Percentiles rank a stretch among this genome's conserved stretches.
Conservation (phyloP, 2,888 invertebrate species). For the Dolichopus griseipennis region DNA sequence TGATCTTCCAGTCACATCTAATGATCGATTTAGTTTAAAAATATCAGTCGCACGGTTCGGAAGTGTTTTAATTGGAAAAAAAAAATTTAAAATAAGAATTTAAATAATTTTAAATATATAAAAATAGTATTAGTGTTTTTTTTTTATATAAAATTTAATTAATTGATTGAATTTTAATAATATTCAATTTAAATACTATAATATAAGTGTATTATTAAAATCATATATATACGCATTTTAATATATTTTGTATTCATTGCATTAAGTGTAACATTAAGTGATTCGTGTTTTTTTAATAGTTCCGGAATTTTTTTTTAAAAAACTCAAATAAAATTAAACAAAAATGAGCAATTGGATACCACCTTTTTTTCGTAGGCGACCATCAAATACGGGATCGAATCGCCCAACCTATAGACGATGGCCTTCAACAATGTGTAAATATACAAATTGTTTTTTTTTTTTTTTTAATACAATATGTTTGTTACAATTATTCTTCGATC, state of each 20-base stretch:
- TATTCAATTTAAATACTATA: background rate
- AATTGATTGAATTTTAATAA: background rate
- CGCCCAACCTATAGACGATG: slow-evolving; percentile 5
- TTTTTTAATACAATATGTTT: too few species aligned
- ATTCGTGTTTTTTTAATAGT: too few species aligned
- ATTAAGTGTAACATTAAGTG: too few species aligned
- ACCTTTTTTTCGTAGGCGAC: slow-evolving; percentile 3
- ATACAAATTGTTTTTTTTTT: background rate
- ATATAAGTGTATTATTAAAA: too few species aligned
- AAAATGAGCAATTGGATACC: slow-evolving; percentile 7
- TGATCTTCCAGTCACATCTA: background rate
- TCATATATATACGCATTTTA: too few species aligned
- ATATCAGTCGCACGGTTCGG: background rate
- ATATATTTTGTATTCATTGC: too few species aligned
- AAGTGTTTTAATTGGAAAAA: background rate
- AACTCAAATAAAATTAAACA: too few species aligned
- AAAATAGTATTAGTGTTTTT: background rate
- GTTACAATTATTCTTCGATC: too few species aligned
- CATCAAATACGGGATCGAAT: background rate
- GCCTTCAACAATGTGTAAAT: slow-evolving; percentile 5
- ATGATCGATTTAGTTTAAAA: background rate
- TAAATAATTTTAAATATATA: background rate
- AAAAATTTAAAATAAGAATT: background rate
- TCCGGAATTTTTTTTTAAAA: too few species aligned
- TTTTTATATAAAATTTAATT: background rate